These are phyloP conservation scores for Lagenorhynchus albirostris DNA, from an alignment of 2,113 vertebrate genomes.

Conservation along the genomic window DNA sequence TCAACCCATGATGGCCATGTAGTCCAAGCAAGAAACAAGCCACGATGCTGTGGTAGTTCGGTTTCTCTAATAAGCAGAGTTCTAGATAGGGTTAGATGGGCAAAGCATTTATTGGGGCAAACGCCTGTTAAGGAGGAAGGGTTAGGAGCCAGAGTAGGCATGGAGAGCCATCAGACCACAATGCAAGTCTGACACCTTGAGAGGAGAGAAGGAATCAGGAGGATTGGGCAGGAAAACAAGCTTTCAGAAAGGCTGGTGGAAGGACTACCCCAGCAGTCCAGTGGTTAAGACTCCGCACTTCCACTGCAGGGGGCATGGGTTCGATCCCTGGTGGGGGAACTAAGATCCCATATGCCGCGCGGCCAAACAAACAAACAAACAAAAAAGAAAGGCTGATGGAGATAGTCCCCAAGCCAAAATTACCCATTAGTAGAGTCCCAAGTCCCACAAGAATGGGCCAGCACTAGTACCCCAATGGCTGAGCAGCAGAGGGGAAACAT, in stretches of 20 bases:
- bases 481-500: background rate
- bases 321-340: too few relatives aligned
- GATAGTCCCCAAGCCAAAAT: background rate
- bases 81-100: background rate
- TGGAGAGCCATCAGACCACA: background rate
- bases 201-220: background rate
- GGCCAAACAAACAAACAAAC: too few relatives aligned
- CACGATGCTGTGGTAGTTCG: background rate
- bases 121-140: background rate
- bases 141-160: background rate
- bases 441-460: background rate
- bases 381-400: background rate
- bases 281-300: too few relatives aligned
- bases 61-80: background rate
- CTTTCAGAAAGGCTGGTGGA: background rate
- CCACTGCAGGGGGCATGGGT: too few relatives aligned
- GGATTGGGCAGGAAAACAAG: background rate
- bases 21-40: background rate
- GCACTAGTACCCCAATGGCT: background rate
- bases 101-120: background rate
- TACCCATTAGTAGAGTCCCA: background rate
- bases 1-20: background rate
- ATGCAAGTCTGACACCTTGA: background rate
- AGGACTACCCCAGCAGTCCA: too few relatives aligned
- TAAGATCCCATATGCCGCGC: too few relatives aligned